These are phyloP conservation scores for Andrena bicolor DNA, from an alignment of 2,888 invertebrate species.

Conservation along the genomic window DNA sequence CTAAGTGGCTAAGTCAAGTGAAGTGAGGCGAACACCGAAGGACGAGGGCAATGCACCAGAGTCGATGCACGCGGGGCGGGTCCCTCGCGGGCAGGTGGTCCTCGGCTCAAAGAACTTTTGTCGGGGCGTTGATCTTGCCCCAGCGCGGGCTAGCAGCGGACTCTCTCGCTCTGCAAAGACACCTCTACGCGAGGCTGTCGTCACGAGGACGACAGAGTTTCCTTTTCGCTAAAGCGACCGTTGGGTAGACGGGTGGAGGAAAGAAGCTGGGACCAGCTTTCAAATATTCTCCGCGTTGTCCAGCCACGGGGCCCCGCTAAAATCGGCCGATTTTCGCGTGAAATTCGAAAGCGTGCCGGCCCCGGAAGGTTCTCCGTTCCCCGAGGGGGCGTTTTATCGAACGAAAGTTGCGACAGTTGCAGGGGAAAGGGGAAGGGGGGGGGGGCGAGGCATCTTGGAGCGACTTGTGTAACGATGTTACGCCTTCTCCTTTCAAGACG, in stretches of 20 bases:
- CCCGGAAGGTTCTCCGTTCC: constrained; percentile 44
- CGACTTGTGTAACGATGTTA: constrained; percentile 62
- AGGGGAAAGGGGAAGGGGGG: background rate
- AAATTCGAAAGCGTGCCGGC: constrained; percentile 71
- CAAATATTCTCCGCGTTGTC: constrained; percentile 8
- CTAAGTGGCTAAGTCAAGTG: constrained; percentile 80
- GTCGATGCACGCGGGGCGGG: constrained; percentile 71
- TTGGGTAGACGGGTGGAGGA: background rate
- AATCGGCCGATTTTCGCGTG: constrained; percentile 69
- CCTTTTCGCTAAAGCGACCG: background rate
- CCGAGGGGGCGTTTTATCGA: constrained; percentile 64
- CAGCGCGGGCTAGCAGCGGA: constrained; percentile 61
- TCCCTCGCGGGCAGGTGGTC: constrained; percentile 84
- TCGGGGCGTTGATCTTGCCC: constrained; percentile 81
- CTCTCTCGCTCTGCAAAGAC: constrained; percentile 21
- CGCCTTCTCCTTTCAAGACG: constrained; percentile 55
- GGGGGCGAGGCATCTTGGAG: constrained; percentile 35
- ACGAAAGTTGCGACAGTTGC: constrained; percentile 59
- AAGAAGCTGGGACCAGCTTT: background rate
- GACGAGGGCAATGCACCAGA: constrained; percentile 79
- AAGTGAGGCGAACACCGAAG: constrained; percentile 75
- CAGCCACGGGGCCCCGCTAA: constrained; percentile 32
- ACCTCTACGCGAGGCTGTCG: constrained; percentile 52
- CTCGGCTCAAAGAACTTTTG: constrained; percentile 83
- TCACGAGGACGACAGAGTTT: constrained; percentile 24